Evolutionary conservation across 2,797 vertebrate species (phyloP), one percentile per base, ranked within the genome.

Genomic region (Pteronotus mesoamericanus): DNA sequence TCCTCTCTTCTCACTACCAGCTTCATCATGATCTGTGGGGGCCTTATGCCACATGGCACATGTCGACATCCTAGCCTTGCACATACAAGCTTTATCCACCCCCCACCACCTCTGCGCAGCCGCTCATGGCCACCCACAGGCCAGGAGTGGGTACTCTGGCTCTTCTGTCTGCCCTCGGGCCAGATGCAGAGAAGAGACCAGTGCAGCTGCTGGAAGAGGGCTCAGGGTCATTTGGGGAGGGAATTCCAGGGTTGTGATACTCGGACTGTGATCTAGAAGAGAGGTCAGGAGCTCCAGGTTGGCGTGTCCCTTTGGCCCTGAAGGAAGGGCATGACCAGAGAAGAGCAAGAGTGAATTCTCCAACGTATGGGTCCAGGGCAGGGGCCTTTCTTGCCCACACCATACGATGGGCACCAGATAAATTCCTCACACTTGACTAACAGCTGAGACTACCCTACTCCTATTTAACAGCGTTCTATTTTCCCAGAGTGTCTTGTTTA

Each of bases 331-430:
- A 19, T 22, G 51, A 4, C 9, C 12, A 12, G 3, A 83, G 48
- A 34, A 53, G 21, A 37, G 21, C 5, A 8, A 53, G 59, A 26
- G 29, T 19, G 32, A 46, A 18, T 34, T 61, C 29, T 69, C 39
- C 86, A 12, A 72, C 53, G 10, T 2, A 55, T 4, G 44, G 42
- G 10, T 44, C 44, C 15, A 46, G 55, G 9, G 4, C 37, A 37
- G 32, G 29, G 55, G 29, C 0, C 18, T 46, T 21, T 64, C 19
- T 39, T 14, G 32, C 46, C 15, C 14, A 72, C 1, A 6, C 32
- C 0, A 0, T 3, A 71, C 6, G 7, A 32, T 12, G 21, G 51
- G 18, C 42, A 44, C 22, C 1, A 24, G 37, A 74, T 48, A 77
- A 34, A n/a, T 46, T 89, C 39, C 48, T 22, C 34, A 2, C 4